Evolutionary conservation across 2,113 vertebrate genomes (phyloP), one percentile per base, ranked within the genome.

Genomic region (Genyomyrus donnyi): DNA sequence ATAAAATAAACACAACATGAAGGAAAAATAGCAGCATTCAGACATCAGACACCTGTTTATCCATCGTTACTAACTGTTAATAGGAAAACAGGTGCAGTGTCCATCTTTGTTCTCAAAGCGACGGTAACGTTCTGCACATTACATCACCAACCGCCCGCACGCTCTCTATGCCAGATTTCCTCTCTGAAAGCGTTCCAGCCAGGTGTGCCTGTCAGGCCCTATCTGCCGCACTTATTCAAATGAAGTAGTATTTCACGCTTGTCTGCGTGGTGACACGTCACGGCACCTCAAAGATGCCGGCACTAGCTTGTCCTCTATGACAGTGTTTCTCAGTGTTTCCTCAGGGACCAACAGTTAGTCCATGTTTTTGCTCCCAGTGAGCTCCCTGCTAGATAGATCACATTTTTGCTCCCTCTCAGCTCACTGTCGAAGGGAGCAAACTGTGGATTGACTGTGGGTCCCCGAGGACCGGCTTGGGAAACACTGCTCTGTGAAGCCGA

Each of bases 81-180:
- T 94, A 94, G 93, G 91, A 90, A 93, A 95, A 93, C 94, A 95
- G 94, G 94, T 95, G 94, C 93, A 92, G 92, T 93, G 90, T 95
- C 91, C 92, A 91, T 90, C 92, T 91, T 88, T 91, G 91, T 91
- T 91, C 92, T 90, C 88, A 91, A 89, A 88, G 93, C 92, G 93
- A 94, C 93, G 93, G 94, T 94, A 91, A 74, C 91, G 92, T 92
- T 91, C 93, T 95, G 94, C 93, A 92, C 91, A 93, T 94, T 92
- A 93, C 91, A 95, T 95, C 94, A 94, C 85, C 90, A 90, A 90
- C 86, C 94, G 94, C 94, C 93, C 93, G 91, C 94, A 94, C 93
- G 91, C 92, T 90, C 93, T 92, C 93, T 93, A 94, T 95, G 91
- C 92, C 93, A 93, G 93, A 94, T 95, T 94, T 94, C 94, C 93